These are phyloP conservation scores for Poeciliopsis paucimaculata DNA, from an alignment of 2,797 vertebrate species.

Conservation along the genomic window DNA sequence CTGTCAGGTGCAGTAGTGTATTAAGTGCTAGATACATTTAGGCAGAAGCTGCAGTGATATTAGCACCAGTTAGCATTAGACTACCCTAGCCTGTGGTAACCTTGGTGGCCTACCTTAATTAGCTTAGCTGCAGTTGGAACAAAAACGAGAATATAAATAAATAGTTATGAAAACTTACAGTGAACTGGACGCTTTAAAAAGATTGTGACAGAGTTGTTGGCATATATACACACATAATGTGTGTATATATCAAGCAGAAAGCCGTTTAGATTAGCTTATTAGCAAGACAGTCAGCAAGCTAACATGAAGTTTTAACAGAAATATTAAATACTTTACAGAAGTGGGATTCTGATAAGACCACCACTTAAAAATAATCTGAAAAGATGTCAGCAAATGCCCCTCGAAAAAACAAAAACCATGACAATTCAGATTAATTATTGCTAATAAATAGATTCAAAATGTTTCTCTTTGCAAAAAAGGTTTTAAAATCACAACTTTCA, in stretches of 20 bases:
- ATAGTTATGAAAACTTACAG: background rate
- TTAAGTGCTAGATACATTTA: background rate
- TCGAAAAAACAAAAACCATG: background rate
- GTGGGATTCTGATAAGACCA: background rate
- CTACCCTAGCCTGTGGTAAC: conserved; percentile 10
- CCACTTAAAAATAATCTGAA: background rate
- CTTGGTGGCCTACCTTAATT: background rate
- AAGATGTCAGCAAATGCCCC: background rate
- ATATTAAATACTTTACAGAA: background rate
- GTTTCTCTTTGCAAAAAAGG: conserved; percentile 8
- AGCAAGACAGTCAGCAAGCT: background rate
- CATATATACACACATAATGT: background rate
- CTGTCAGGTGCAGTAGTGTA: background rate
- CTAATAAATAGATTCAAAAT: conserved; percentile 12
- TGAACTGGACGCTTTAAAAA: conserved; percentile 18
- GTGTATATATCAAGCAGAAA: background rate
- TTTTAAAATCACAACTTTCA: background rate
- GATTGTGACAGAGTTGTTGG: conserved; percentile 3
- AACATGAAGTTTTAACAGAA: background rate
- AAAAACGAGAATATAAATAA: conserved; percentile 26
- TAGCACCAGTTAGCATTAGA: conserved; percentile 6
- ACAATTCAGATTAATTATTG: background rate
- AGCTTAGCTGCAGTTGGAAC: conserved; percentile 8
- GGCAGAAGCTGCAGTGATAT: background rate
- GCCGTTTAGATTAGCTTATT: background rate